Percentiles rank a stretch among this genome's conserved stretches.
These are phyloP conservation scores for Xiphorhynchus elegans DNA, from an alignment of 2,113 vertebrate species.

Conservation along the genomic window DNA sequence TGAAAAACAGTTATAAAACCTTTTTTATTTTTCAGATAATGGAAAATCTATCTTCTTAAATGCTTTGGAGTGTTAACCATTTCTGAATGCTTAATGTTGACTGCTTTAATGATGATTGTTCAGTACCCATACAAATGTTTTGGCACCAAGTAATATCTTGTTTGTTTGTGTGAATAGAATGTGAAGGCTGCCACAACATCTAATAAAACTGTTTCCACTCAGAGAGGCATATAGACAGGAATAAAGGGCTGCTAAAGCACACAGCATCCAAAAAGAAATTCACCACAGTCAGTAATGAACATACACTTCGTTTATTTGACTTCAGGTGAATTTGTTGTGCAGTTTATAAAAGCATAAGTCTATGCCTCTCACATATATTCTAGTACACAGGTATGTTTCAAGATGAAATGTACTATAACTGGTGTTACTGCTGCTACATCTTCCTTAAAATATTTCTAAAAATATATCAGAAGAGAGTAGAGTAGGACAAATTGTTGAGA, in stretches of 20 bases:
- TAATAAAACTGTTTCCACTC: background rate
- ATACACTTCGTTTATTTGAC: background rate
- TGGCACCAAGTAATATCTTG: background rate
- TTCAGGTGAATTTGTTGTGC: background rate
- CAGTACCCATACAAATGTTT: background rate
- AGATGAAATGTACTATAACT: background rate
- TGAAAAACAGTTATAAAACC: background rate
- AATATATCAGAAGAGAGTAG: background rate
- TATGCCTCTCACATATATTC: background rate
- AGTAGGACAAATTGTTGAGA: background rate
- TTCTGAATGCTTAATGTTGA: background rate
- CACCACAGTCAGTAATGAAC: background rate
- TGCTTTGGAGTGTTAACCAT: background rate
- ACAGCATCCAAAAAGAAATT: background rate
- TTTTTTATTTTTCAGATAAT: background rate
- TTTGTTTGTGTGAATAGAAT: background rate
- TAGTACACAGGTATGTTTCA: background rate
- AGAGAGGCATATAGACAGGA: background rate
- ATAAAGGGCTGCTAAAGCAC: background rate
- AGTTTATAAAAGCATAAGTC: background rate
- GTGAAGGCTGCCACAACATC: background rate
- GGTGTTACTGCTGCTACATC: background rate
- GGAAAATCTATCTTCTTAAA: background rate
- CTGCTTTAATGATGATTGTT: conserved; percentile 3
- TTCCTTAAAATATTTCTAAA: background rate